Conservation (phyloP, 2,113 vertebrate species). For the Phalacrocorax pelagicus region DNA sequence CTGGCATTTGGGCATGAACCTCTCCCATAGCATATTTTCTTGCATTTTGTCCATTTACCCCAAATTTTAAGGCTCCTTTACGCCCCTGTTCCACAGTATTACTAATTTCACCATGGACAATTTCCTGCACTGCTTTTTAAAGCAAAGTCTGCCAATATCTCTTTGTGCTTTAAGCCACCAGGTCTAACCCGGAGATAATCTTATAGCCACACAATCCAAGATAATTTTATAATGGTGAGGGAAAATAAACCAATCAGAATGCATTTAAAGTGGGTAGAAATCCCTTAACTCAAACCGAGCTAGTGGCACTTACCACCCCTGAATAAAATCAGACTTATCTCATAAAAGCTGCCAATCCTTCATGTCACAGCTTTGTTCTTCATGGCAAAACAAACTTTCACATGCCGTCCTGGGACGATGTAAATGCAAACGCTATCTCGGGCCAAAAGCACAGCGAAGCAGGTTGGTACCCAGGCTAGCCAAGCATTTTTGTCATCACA, state of each 20-base stretch:
- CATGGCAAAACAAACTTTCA: not conserved
- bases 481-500: not conserved
- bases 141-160: not conserved
- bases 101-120: not conserved
- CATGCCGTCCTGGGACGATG: not conserved
- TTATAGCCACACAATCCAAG: not conserved
- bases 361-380: not conserved
- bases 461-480: not conserved
- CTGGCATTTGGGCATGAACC: not conserved
- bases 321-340: not conserved
- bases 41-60: not conserved
- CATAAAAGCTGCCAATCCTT: not conserved
- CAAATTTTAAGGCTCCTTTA: not conserved
- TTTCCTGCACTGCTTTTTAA: not conserved
- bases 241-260: not conserved
- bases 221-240: not conserved
- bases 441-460: not conserved
- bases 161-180: not conserved
- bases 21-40: not conserved
- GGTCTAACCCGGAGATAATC: not conserved
- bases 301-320: not conserved
- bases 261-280: not conserved
- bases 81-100: fast-evolving
- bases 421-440: not conserved
- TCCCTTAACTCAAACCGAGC: not conserved